Percentiles rank a stretch among this genome's conserved stretches.
Conservation (phyloP, 1,140 invertebrate genomes). For the Samia ricini region DNA sequence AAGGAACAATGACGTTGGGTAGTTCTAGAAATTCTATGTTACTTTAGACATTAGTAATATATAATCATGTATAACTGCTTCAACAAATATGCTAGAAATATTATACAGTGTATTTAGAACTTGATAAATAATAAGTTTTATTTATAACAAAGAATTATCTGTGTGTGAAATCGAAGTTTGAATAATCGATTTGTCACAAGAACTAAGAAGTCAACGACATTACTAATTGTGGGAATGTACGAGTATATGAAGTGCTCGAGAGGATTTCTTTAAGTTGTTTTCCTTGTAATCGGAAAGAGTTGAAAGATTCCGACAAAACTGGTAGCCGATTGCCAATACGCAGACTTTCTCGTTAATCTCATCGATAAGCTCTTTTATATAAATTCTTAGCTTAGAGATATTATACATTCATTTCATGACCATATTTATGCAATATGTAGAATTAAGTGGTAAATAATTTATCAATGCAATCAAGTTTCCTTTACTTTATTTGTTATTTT, state of each 20-base stretch:
- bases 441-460: background rate
- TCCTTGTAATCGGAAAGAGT: background rate
- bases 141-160: background rate
- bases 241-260: background rate
- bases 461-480: background rate
- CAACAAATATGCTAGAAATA: background rate
- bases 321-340: background rate
- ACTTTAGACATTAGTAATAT: too few species aligned
- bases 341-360: background rate
- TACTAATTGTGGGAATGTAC: background rate
- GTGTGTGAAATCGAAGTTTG: background rate
- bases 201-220: background rate
- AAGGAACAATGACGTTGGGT: too few species aligned
- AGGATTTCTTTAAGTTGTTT: background rate
- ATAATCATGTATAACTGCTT: too few species aligned
- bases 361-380: background rate
- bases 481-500: background rate
- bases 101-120: background rate
- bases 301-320: background rate
- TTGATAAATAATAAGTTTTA: background rate
- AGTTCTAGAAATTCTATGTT: background rate
- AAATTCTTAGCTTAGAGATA: background rate
- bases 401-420: background rate
- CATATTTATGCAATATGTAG: background rate
- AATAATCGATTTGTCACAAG: background rate